Conservation (phyloP, 2,888 invertebrate genomes). For the Melinaea menophilus region DNA sequence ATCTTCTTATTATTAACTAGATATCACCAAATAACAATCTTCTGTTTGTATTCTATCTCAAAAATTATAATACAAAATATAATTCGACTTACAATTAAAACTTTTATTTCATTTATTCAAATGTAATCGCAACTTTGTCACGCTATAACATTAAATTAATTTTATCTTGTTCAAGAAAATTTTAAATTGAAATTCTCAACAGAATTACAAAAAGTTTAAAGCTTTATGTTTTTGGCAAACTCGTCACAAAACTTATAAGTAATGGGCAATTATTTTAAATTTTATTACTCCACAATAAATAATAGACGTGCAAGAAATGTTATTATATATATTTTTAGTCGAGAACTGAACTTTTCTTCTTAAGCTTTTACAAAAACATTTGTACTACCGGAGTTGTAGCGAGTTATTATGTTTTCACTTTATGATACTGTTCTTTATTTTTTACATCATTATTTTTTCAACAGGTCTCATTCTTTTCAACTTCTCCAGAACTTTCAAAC, state of each 20-base stretch:
- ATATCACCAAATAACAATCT: too few species aligned
- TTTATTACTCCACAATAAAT: too few species aligned
- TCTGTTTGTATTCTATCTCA: not conserved
- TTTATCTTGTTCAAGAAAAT: constrained; percentile 10
- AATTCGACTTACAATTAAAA: constrained; percentile 20
- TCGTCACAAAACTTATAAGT: not conserved
- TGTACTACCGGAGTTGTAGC: not conserved
- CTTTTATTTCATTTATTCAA: constrained; percentile 11
- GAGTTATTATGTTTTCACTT: too few species aligned
- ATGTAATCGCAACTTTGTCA: constrained; percentile 10
- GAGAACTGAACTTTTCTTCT: too few species aligned
- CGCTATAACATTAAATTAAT: constrained; percentile 9
- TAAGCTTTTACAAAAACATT: too few species aligned
- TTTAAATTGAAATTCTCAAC: constrained; percentile 4
- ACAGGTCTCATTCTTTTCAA: constrained; percentile 97
- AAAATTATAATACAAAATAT: constrained; percentile 18
- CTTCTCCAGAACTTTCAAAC: constrained; percentile 95
- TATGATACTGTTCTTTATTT: not conserved
- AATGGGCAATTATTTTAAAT: not conserved
- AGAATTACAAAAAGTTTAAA: not conserved
- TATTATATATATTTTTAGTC: too few species aligned
- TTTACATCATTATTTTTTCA: constrained; percentile 7
- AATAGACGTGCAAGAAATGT: too few species aligned
- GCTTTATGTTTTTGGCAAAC: not conserved
- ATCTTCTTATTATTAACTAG: too few species aligned